phyloP scores from a whole-genome alignment of 2,113 vertebrate genomes.

The Formicarius rufipectus region DNA sequence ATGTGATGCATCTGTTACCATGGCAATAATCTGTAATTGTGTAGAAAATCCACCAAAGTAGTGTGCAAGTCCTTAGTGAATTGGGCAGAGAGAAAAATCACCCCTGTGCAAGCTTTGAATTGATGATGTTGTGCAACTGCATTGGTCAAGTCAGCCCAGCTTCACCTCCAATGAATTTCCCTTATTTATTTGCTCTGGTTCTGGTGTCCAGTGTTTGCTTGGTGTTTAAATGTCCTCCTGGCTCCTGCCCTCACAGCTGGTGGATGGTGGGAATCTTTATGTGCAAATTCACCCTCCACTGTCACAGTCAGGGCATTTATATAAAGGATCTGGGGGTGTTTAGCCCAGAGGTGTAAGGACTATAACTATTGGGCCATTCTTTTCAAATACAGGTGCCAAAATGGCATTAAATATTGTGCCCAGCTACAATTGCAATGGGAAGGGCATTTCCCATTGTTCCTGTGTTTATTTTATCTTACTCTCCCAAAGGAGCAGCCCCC shows the following conservation, averaged over 20 bases:
- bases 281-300: background rate
- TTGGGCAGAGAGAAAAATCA: constrained; percentile 74
- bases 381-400: background rate
- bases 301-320: background rate
- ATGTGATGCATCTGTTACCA: constrained; percentile 78
- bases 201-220: background rate
- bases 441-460: no score
- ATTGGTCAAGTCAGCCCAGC: constrained; percentile 38
- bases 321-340: background rate
- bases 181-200: background rate
- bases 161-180: constrained; percentile 5
- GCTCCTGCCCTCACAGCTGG: background rate
- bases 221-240: background rate
- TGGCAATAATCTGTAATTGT: constrained; percentile 85
- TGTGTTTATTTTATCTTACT: background rate
- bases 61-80: constrained; percentile 77
- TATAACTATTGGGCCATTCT: background rate
- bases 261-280: background rate
- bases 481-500: background rate
- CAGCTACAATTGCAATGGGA: background rate
- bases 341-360: background rate
- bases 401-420: background rate
- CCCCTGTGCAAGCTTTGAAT: constrained; percentile 57
- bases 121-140: constrained; percentile 58
- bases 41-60: constrained; percentile 82